These are phyloP conservation scores for Cordilura impudica DNA, from an alignment of 2,888 invertebrate genomes.

Conservation along the genomic window DNA sequence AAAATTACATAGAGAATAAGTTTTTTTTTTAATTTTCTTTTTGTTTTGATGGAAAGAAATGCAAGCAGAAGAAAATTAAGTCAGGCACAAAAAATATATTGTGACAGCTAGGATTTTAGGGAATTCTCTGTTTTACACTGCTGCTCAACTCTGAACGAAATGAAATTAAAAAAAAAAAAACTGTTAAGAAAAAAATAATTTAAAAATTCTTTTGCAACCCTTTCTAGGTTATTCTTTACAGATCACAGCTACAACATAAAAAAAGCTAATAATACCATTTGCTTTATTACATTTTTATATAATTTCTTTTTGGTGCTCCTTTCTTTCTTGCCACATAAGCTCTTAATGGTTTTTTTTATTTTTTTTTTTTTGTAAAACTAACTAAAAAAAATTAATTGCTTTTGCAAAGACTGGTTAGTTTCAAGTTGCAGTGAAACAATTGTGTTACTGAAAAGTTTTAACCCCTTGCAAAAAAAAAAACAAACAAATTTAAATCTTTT, in stretches of 20 bases:
- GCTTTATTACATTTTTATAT: slow-evolving; percentile 64
- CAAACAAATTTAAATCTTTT: not conserved
- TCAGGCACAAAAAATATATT: slow-evolving; percentile 68
- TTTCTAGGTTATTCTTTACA: not conserved
- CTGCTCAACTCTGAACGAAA: slow-evolving; percentile 14
- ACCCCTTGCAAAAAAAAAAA: slow-evolving; percentile 31
- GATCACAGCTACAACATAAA: not conserved
- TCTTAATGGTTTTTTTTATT: slow-evolving; percentile 43
- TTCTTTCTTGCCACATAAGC: slow-evolving; percentile 51
- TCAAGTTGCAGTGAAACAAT: not conserved
- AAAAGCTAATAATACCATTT: slow-evolving; percentile 63
- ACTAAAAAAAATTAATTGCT: slow-evolving; percentile 56
- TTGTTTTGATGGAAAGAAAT: slow-evolving; percentile 60
- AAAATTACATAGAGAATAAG: not conserved
- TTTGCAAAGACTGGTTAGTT: slow-evolving; percentile 35
- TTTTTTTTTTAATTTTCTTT: slow-evolving; percentile 2
- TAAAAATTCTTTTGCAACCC: slow-evolving; percentile 59
- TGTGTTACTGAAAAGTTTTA: not conserved
- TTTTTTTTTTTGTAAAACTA: not conserved
- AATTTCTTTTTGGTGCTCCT: slow-evolving; percentile 67
- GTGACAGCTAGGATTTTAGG: slow-evolving; percentile 67
- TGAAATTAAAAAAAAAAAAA: slow-evolving; percentile 43
- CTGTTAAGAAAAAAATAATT: slow-evolving; percentile 54
- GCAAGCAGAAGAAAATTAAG: slow-evolving; percentile 66
- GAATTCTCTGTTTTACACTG: slow-evolving; percentile 59